These are phyloP conservation scores for Hoplodrina ambigua DNA, from an alignment of 2,888 invertebrate genomes.

Conservation along the genomic window DNA sequence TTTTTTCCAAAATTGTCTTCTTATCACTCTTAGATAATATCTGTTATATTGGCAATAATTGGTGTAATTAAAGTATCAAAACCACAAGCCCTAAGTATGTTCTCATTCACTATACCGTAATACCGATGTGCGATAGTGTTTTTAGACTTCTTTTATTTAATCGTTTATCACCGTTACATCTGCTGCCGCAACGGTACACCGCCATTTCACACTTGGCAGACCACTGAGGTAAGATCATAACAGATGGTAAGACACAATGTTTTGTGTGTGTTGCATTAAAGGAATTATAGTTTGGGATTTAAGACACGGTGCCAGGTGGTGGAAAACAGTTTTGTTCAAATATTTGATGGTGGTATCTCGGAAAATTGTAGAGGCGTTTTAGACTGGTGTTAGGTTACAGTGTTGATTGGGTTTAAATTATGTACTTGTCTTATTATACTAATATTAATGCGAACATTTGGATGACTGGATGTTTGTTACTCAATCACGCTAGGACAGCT, in stretches of 20 bases:
- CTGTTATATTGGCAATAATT: too few species aligned
- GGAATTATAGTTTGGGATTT: constrained; percentile 27
- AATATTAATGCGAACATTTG: too few species aligned
- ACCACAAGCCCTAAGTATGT: neutral
- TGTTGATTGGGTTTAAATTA: neutral
- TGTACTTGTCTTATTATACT: neutral
- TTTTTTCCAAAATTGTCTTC: neutral
- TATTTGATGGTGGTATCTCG: constrained; percentile 17
- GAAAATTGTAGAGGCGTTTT: constrained; percentile 15
- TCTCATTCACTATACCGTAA: constrained; percentile 53
- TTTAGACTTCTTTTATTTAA: constrained; percentile 66
- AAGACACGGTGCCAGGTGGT: constrained; percentile 30
- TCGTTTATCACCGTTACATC: constrained; percentile 66
- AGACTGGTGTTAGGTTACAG: neutral
- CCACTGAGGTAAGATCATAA: constrained; percentile 57
- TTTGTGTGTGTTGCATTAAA: constrained; percentile 34
- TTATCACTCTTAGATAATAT: too few species aligned
- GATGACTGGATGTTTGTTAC: too few species aligned
- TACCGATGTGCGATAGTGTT: constrained; percentile 58
- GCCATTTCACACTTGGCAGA: constrained; percentile 70
- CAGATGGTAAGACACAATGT: constrained; percentile 52
- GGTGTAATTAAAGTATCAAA: neutral
- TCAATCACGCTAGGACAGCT: too few species aligned
- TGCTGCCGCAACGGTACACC: constrained; percentile 65
- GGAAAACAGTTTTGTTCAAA: constrained; percentile 32